These are phyloP conservation scores for Bryconaethiops microstoma DNA, from an alignment of 2,797 vertebrate genomes.

Conservation along the genomic window DNA sequence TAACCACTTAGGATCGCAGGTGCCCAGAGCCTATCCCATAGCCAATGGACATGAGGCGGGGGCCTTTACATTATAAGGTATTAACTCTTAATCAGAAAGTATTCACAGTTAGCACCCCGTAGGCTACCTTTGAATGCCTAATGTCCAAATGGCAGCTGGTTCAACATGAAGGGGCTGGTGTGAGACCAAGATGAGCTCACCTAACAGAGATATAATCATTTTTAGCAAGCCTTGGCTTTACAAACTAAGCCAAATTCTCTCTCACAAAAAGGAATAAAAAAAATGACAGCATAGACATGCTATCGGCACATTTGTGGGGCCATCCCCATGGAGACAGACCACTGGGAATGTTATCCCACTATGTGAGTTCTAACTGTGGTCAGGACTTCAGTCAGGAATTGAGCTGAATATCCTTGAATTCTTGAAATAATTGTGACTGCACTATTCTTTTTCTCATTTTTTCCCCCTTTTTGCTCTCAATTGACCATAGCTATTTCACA, in stretches of 20 bases:
- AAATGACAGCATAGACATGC: conserved; percentile 10
- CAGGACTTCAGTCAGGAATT: conserved; percentile 57
- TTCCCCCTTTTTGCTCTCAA: conserved; percentile 32
- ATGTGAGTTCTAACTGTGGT: conserved; percentile 64
- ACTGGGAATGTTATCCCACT: conserved; percentile 38
- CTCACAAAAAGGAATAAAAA: conserved; percentile 27
- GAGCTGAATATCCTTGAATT: conserved; percentile 74
- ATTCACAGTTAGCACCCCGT: not conserved
- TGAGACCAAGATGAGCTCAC: not conserved
- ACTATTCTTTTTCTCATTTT: conserved; percentile 61
- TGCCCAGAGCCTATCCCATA: too few relatives aligned
- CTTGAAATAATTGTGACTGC: conserved; percentile 72
- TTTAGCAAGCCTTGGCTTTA: not conserved
- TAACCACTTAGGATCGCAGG: too few relatives aligned
- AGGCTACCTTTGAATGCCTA: not conserved
- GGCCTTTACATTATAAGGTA: not conserved
- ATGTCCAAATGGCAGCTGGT: too few relatives aligned
- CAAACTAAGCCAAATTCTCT: conserved; percentile 8
- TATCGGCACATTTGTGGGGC: conserved; percentile 41
- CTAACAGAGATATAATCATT: conserved; percentile 7
- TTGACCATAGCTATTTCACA: conserved; percentile 51
- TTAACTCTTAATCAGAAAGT: not conserved
- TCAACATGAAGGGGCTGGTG: not conserved
- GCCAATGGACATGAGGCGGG: too few relatives aligned
- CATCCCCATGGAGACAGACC: conserved; percentile 36